These are phyloP conservation scores for Muricea muricata DNA, from an alignment of 92 coral and sea anemone species.

Conservation along the genomic window DNA sequence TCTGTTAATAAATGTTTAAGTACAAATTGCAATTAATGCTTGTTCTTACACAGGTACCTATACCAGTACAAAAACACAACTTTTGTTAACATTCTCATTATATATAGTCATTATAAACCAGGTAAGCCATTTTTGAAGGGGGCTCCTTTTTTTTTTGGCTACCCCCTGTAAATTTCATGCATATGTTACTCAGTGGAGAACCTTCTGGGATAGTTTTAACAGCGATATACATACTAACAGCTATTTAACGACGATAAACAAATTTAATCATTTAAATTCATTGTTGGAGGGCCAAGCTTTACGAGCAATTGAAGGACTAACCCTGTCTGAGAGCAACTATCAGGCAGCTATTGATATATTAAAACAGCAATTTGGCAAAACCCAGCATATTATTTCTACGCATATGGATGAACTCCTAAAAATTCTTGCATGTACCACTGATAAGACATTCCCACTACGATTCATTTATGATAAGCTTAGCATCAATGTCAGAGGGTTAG, in stretches of 20 bases:
- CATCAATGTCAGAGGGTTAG: conserved; percentile 56
- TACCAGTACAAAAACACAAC: too few relatives aligned
- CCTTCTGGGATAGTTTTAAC: conserved; percentile 64
- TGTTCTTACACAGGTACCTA: too few relatives aligned
- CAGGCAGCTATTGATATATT: conserved; percentile 48
- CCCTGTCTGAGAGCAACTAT: conserved; percentile 40
- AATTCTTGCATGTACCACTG: conserved; percentile 51
- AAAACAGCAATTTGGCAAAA: conserved; percentile 11
- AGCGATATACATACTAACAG: conserved; percentile 50
- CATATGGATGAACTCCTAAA: conserved; percentile 63
- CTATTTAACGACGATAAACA: conserved; percentile 40
- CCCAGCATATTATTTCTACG: conserved; percentile 22
- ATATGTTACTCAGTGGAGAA: conserved; percentile 52
- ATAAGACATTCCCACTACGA: conserved; percentile 51
- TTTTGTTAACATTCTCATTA: too few relatives aligned
- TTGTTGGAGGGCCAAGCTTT: conserved; percentile 58
- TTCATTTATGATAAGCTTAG: conserved; percentile 66
- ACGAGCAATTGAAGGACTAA: conserved; percentile 53
- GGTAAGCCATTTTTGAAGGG: too few relatives aligned
- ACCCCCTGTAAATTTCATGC: conserved; percentile 55
- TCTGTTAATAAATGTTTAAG: too few relatives aligned
- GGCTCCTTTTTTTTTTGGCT: too few relatives aligned
- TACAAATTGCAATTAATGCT: too few relatives aligned
- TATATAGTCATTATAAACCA: too few relatives aligned
- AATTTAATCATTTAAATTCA: conserved; percentile 62